Evolutionary conservation across 1,140 invertebrate species (phyloP).

Genomic region (Tetramorium alpestre): DNA sequence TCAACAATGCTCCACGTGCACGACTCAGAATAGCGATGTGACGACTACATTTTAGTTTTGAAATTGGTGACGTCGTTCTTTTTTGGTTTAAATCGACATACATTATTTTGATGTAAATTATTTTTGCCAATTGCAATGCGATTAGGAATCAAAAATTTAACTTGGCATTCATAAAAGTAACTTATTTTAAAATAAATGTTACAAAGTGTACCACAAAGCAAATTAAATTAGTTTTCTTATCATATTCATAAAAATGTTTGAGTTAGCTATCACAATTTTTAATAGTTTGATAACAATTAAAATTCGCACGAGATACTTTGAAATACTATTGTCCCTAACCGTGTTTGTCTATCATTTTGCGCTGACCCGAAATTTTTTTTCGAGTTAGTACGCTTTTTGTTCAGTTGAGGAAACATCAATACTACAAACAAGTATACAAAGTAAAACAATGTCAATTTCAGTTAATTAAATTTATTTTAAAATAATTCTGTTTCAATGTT

Average conservation of each 20-base stretch:
- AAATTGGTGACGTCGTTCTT: background rate
- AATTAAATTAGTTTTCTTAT: background rate
- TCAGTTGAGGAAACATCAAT: background rate
- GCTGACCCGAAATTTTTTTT: background rate
- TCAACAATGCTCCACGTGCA: background rate
- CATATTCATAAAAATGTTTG: background rate
- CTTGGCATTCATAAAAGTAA: background rate
- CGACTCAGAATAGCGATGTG: background rate
- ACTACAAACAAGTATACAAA: background rate
- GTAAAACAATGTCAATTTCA: background rate
- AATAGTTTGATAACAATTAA: background rate
- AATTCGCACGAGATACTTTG: background rate
- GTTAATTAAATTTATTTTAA: slow-evolving; percentile 9
- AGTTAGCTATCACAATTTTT: background rate
- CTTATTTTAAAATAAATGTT: background rate
- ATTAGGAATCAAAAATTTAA: background rate
- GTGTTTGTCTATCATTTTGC: background rate
- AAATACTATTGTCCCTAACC: background rate
- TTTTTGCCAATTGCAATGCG: background rate
- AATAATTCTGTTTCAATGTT: background rate
- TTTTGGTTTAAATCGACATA: background rate
- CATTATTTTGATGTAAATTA: background rate
- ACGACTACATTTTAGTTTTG: slow-evolving; percentile 3
- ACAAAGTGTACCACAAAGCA: background rate
- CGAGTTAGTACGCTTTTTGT: background rate